phyloP scores from a whole-genome alignment of 2,888 invertebrate genomes.

The Synergus itoensis region DNA sequence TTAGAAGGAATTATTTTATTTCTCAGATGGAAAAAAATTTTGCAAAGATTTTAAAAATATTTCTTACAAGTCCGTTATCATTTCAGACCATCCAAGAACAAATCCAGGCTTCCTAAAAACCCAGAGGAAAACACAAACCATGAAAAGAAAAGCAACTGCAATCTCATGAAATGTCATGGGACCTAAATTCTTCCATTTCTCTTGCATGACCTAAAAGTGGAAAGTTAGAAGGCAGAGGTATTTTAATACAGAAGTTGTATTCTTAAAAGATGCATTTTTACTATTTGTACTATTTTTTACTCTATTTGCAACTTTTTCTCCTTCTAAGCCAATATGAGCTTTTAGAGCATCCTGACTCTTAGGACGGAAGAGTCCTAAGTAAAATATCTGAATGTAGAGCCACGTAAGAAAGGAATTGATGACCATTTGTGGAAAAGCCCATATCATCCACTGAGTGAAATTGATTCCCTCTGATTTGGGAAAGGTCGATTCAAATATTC shows the following conservation, averaged over 20 bases:
- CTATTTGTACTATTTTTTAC: slow-evolving; percentile 47
- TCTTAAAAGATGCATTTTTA: background rate
- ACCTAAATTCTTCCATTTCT: slow-evolving; percentile 78
- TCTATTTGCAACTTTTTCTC: slow-evolving; percentile 67
- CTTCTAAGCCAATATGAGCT: slow-evolving; percentile 65
- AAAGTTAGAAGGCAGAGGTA: background rate
- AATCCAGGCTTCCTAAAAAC: slow-evolving; percentile 81
- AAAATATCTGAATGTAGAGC: slow-evolving; percentile 77
- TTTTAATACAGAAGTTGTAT: background rate
- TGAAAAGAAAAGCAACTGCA: slow-evolving; percentile 75
- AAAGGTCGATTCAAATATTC: slow-evolving; percentile 72
- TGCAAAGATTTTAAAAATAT: background rate
- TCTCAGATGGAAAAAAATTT: too few relatives aligned
- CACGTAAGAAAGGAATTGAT: slow-evolving; percentile 76
- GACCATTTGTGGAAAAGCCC: slow-evolving; percentile 78
- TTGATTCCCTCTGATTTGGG: slow-evolving; percentile 70
- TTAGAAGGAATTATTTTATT: background rate
- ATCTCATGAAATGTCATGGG: slow-evolving; percentile 77
- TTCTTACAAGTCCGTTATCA: slow-evolving; percentile 60
- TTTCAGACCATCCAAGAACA: slow-evolving; percentile 80
- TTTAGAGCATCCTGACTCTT: slow-evolving; percentile 62
- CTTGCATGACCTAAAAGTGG: slow-evolving; percentile 69
- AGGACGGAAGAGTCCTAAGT: slow-evolving; percentile 68
- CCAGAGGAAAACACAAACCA: slow-evolving; percentile 80
- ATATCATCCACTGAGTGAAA: slow-evolving; percentile 78